Base-by-base conservation (phyloP, 2,113 vertebrate genomes). In the Butorides virescens region DNA sequence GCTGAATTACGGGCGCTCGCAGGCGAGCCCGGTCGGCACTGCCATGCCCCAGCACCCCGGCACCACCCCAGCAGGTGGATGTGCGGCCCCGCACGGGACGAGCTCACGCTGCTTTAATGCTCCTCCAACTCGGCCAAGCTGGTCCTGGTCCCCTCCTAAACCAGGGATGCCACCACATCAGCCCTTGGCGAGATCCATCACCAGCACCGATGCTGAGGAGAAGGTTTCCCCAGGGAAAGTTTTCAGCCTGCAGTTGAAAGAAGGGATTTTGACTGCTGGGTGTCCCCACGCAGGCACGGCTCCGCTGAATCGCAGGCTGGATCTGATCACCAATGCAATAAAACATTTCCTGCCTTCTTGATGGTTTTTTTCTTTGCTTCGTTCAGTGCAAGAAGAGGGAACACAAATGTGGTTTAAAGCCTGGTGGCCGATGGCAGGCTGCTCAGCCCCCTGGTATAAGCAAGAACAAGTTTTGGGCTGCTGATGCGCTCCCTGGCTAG, bases 151-250 rank as follows among this genome's bases (percentile, higher is more conserved):
- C 15, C 10, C 37, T 63, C 56, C 5, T 21, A 11, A 26, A 13
- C n/a, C 1, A 2, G 20, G 16, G 55, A 9, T 68, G 61, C 55
- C 11, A 42, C 55, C 16, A 13, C 10, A 21, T 11, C 34, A 25
- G 29, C 37, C 76, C 23, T 7, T 9, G 19, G 68, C 9, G 9
- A 30, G 11, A 15, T 26, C 81, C 21, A 0, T 9, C 15, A 1
- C 52, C 27, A 5, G 0, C 61, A 4, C 2, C 0, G 1, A 6
- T 15, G 42, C 10, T 12, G 29, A 19, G 5, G 25, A 1, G 12
- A 25, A 29, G 34, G 13, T 10, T 70, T 74, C 39, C 59, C 61
- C 5, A 18, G 37, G 42, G 42, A 19, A 65, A 70, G n/a, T 19
- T 55, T 36, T 6, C 63, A 56, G 68, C 32, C 61, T 6, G 36